A percentile compares a stretch with the other conserved stretches of the same genome.
These are phyloP conservation scores for Mergus octosetaceus DNA, from an alignment of 2,797 vertebrate genomes.

Conservation along the genomic window DNA sequence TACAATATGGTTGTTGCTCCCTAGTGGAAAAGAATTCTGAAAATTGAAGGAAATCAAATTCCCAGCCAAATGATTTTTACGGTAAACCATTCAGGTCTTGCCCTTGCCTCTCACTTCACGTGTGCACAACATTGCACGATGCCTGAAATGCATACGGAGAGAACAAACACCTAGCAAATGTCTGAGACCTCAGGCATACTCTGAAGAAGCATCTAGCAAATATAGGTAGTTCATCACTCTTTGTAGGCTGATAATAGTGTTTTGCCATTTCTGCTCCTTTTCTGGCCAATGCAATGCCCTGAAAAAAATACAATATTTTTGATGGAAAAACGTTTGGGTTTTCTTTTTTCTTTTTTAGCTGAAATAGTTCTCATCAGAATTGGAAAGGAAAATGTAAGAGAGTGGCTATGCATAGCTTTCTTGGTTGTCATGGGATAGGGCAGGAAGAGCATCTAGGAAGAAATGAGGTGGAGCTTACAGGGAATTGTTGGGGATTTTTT, in stretches of 20 bases:
- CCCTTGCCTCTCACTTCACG: neutral
- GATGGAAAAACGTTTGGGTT: neutral
- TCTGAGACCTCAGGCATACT: neutral
- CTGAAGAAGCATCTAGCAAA: neutral
- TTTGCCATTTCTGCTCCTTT: neutral
- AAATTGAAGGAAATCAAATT: conserved; percentile 56
- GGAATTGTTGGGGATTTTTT: neutral
- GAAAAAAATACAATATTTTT: neutral
- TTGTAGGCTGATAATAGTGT: neutral
- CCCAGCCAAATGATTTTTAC: conserved; percentile 38
- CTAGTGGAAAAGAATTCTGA: conserved; percentile 14
- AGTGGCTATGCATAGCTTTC: neutral
- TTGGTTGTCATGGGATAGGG: neutral
- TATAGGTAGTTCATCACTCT: neutral
- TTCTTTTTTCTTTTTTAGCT: neutral
- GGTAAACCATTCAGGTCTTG: conserved; percentile 38
- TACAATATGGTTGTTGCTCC: conserved; percentile 54
- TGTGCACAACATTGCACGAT: neutral
- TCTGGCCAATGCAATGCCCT: neutral
- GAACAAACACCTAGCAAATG: neutral
- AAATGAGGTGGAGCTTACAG: neutral
- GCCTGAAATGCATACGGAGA: neutral
- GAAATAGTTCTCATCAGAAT: neutral
- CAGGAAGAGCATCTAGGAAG: neutral
- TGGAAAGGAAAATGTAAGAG: neutral